A percentile compares a stretch with the other conserved stretches of the same genome.
These are phyloP conservation scores for Synergus umbraculus DNA, from an alignment of 2,888 invertebrate genomes.

Conservation along the genomic window DNA sequence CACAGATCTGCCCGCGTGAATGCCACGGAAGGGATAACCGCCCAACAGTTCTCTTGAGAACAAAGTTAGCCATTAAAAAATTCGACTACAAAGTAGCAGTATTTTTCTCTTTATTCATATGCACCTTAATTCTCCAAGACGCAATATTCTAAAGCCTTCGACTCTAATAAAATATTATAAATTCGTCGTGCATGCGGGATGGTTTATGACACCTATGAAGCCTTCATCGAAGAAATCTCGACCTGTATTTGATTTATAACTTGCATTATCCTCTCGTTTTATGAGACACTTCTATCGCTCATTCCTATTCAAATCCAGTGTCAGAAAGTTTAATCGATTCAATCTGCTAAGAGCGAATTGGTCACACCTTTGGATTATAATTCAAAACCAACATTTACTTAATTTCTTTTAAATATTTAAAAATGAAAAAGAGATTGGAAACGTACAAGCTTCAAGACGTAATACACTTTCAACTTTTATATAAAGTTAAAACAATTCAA, in stretches of 20 bases:
- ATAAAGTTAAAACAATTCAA: too few species aligned
- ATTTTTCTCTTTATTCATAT: constrained; percentile 46
- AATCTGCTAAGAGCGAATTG: neutral
- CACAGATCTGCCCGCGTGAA: constrained; percentile 73
- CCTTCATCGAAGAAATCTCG: constrained; percentile 65
- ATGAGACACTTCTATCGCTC: constrained; percentile 14
- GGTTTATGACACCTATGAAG: constrained; percentile 69
- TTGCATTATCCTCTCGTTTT: constrained; percentile 30
- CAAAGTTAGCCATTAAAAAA: constrained; percentile 71
- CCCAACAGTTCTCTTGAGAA: constrained; percentile 64
- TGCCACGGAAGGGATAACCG: constrained; percentile 66
- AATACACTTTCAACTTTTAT: neutral
- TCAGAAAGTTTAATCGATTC: constrained; percentile 3
- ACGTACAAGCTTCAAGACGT: neutral
- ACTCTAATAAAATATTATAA: constrained; percentile 75
- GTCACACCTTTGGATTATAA: neutral
- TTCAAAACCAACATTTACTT: neutral
- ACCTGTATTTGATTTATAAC: constrained; percentile 49
- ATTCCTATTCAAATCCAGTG: constrained; percentile 17
- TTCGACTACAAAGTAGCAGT: constrained; percentile 62
- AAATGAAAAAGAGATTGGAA: neutral
- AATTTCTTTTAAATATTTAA: neutral
- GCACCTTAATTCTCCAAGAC: constrained; percentile 32
- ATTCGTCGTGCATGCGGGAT: constrained; percentile 71
- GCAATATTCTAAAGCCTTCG: constrained; percentile 47